These are phyloP conservation scores for Diplogasteroides magnus DNA, from an alignment of 1,140 invertebrate species.

Conservation along the genomic window DNA sequence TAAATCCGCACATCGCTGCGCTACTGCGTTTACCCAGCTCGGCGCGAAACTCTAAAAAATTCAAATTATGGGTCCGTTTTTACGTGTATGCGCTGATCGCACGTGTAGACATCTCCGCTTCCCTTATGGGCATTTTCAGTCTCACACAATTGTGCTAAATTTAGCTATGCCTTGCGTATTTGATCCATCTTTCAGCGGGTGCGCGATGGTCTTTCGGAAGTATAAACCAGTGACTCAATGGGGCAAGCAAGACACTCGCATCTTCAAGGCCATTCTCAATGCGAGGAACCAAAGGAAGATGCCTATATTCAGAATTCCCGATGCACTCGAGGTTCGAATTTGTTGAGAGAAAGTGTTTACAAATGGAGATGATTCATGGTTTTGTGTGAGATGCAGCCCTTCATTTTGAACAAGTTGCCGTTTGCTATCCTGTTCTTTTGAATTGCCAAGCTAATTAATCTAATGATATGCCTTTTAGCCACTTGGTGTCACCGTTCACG, in stretches of 20 bases:
- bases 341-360: too few species aligned
- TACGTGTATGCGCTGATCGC: too few species aligned
- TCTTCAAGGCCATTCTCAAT: constrained; percentile 40
- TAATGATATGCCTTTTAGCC: background rate
- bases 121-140: too few species aligned
- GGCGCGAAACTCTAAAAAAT: too few species aligned
- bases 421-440: background rate
- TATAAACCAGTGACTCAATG: constrained; percentile 36
- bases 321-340: constrained; percentile 28
- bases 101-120: too few species aligned
- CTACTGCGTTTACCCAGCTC: too few species aligned
- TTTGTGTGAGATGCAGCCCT: too few species aligned
- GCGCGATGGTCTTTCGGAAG: constrained; percentile 39
- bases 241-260: constrained; percentile 38
- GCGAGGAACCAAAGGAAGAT: constrained; percentile 28
- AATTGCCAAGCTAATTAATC: background rate
- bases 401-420: too few species aligned
- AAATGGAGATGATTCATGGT: too few species aligned
- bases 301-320: constrained; percentile 31
- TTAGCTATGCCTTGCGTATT: background rate
- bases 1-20: too few species aligned
- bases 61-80: too few species aligned
- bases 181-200: background rate
- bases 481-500: constrained; percentile 29
- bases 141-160: background rate